Conservation (phyloP, 2,888 invertebrate species). For the Caenorhabditis uteleia region DNA sequence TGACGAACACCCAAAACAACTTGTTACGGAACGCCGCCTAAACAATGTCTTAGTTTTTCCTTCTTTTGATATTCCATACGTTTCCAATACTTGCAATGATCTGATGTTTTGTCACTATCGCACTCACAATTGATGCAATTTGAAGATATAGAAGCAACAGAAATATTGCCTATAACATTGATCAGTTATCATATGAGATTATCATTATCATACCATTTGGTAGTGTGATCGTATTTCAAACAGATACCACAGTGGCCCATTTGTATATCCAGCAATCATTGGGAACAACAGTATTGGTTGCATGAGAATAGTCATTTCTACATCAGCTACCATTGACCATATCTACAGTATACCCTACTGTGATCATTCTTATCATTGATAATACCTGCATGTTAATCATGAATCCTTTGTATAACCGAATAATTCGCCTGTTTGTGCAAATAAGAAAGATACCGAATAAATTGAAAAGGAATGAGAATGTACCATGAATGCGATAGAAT, state of each 20-base stretch:
- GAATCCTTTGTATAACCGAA: slow-evolving; percentile 11
- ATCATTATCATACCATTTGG: slow-evolving; percentile 7
- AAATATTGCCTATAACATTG: slow-evolving; percentile 10
- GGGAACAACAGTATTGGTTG: slow-evolving; percentile 25
- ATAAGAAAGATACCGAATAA: slow-evolving; percentile 20
- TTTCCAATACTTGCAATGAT: slow-evolving; percentile 27
- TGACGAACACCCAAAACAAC: slow-evolving; percentile 16
- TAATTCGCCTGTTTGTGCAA: slow-evolving; percentile 10
- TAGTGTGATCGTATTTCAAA: slow-evolving; percentile 16
- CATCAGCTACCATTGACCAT: slow-evolving; percentile 22
- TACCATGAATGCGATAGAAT: slow-evolving; percentile 20
- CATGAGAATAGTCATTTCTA: slow-evolving; percentile 25
- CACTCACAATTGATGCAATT: slow-evolving; percentile 23
- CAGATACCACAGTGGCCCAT: slow-evolving; percentile 16
- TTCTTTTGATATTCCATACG: too few species aligned
- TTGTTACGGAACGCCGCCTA: slow-evolving; percentile 3
- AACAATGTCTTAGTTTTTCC: background rate
- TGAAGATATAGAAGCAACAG: slow-evolving; percentile 16
- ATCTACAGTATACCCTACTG: slow-evolving; percentile 10
- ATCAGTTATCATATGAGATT: background rate
- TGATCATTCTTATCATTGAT: background rate
- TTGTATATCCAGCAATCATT: slow-evolving; percentile 22
- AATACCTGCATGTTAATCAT: slow-evolving; percentile 31
- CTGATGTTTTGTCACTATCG: slow-evolving; percentile 27
- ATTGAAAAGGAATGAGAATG: slow-evolving; percentile 16